phyloP scores from a whole-genome alignment of 2,113 vertebrate genomes.

The Myrmecobius fasciatus region DNA sequence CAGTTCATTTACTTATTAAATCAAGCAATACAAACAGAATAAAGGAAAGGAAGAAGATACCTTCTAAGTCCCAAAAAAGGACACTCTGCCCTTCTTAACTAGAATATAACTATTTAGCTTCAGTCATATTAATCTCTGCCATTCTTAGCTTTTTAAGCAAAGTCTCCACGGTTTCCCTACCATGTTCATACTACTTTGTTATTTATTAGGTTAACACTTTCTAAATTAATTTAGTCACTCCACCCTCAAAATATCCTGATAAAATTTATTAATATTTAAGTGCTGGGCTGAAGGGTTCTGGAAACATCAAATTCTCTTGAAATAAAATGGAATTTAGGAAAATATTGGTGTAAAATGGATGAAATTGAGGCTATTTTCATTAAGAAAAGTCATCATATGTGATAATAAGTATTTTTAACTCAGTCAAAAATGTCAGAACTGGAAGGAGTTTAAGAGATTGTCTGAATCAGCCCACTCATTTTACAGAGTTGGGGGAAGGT shows the following conservation, averaged over 20 bases:
- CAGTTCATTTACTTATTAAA: constrained; percentile 1
- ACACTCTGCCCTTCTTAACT: not conserved
- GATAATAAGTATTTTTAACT: not conserved
- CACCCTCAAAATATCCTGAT: not conserved
- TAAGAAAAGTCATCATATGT: not conserved
- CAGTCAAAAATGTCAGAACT: not conserved
- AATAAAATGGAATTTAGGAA: not conserved
- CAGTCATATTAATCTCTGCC: not conserved
- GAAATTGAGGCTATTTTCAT: not conserved
- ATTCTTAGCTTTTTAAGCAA: not conserved
- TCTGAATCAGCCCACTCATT: not conserved
- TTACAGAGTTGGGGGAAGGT: not conserved
- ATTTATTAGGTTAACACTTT: not conserved
- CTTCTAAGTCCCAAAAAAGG: not conserved
- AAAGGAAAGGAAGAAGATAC: not conserved
- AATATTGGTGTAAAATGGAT: not conserved
- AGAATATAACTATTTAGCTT: not conserved
- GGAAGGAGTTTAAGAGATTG: not conserved
- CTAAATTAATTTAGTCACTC: not conserved
- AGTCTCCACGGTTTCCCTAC: not conserved
- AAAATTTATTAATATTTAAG: not conserved
- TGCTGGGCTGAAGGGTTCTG: not conserved
- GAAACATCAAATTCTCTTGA: not conserved
- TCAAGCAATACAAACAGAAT: not conserved
- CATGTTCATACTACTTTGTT: not conserved